Base-by-base conservation (phyloP, 2,888 invertebrate genomes). In the Opisthograptis luteolata region DNA sequence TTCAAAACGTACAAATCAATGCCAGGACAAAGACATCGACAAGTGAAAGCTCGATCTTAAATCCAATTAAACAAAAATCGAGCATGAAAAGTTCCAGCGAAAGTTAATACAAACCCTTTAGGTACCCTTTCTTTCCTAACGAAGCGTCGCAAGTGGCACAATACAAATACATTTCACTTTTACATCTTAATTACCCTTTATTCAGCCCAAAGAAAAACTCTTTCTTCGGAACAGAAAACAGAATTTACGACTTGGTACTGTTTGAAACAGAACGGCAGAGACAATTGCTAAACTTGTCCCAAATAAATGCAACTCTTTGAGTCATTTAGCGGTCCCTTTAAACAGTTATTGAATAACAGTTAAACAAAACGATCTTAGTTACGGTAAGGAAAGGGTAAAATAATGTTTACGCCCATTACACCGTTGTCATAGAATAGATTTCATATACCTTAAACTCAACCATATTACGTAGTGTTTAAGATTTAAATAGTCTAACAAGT, bases 131-230 rank as follows among this genome's bases (percentile, higher is more conserved):
- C 56, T 45, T 48, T 28, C 42, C 53, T 70, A 81, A 80, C 70
- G 67, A 62, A 66, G 72, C 87, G 79, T 87, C 64, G 66, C 87
- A 57, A 87, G 85, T 81, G 45, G 46, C 28, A 71, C 58, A 75
- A 81, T 76, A 56, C 62, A 69, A 66, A 69, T 66, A 65, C 42
- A 84, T 88, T 89, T 89, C 88, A 89, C 89, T 89, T 89, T 89
- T 88, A 84, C 82, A 81, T 80, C 76, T 74, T 87, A 87, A 88
- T 88, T 84, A 87, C 85, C 73, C 81, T 76, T 82, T 81, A 77
- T 67, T 58, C 54, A 8, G 68, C 67, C 71, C 67, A 75, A 73
- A 64, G 55, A 56, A 59, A 65, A 32, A 76, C 76, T 78, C 84
- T 81, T 84, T 84, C 72, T 64, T 55, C 57, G 67, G 73, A 72